Evolutionary conservation across 2,888 invertebrate species (phyloP).

Genomic region (Chouioia cunea): DNA sequence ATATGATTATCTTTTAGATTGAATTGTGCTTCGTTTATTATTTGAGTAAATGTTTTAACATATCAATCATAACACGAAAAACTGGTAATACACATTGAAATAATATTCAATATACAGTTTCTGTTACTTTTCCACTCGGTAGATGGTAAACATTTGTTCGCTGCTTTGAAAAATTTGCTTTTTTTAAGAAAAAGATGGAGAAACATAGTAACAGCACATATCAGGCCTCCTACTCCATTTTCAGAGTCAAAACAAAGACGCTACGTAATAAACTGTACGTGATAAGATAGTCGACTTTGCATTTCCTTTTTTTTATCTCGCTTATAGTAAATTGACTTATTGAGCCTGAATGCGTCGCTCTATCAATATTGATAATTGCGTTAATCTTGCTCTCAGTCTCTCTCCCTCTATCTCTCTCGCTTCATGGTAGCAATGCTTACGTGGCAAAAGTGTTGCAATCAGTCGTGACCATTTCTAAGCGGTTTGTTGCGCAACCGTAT

Average conservation of each 20-base stretch:
- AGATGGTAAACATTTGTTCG: neutral
- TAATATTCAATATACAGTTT: too few species aligned
- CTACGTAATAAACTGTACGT: neutral
- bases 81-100: neutral
- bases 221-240: slow-evolving; percentile 25
- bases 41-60: too few species aligned
- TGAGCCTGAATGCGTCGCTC: neutral
- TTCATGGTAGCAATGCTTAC: slow-evolving; percentile 8
- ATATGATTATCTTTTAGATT: too few species aligned
- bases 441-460: slow-evolving; percentile 18
- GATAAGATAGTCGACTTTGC: slow-evolving; percentile 25
- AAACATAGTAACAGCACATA: neutral
- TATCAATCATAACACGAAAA: neutral
- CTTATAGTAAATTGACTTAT: slow-evolving; percentile 12
- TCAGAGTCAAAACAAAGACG: slow-evolving; percentile 33
- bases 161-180: too few species aligned
- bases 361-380: slow-evolving; percentile 23
- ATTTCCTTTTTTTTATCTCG: slow-evolving; percentile 19
- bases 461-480: slow-evolving; percentile 3
- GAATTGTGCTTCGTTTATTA: too few species aligned
- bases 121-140: too few species aligned
- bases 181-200: too few species aligned
- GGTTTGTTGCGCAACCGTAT: neutral
- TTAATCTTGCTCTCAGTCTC: slow-evolving; percentile 15
- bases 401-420: too few species aligned